These are phyloP conservation scores for Lacanobia oleracea DNA, from an alignment of 2,888 invertebrate species.

Conservation along the genomic window DNA sequence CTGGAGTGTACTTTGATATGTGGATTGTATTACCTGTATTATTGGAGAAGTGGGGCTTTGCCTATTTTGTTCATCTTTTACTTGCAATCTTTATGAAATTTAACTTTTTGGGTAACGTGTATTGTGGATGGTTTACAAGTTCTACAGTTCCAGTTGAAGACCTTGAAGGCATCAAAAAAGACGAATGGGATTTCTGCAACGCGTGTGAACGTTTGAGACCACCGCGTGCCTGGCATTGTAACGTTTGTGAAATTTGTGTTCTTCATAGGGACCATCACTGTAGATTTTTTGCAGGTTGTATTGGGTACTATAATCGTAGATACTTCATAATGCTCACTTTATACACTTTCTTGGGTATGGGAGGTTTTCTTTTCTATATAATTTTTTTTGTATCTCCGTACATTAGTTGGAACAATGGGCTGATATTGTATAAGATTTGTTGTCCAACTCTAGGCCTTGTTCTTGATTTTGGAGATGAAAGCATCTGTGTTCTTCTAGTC, in stretches of 20 bases:
- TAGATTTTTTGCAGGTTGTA: constrained; percentile 96
- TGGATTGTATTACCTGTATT: constrained; percentile 94
- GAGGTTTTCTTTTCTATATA: constrained; percentile 94
- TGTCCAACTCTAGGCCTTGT: constrained; percentile 94
- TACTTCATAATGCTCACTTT: constrained; percentile 95
- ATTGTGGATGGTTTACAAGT: constrained; percentile 94
- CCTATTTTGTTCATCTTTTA: constrained; percentile 90
- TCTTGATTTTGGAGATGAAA: constrained; percentile 92
- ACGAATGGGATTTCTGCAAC: constrained; percentile 94
- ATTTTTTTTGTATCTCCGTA: constrained; percentile 91
- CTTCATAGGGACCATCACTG: constrained; percentile 97
- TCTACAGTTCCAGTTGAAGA: constrained; percentile 92
- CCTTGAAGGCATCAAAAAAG: constrained; percentile 86
- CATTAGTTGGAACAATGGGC: background rate
- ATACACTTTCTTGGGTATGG: constrained; percentile 93
- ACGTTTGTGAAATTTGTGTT: constrained; percentile 95
- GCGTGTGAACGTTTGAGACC: constrained; percentile 94
- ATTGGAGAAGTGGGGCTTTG: constrained; percentile 89
- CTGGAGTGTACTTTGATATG: constrained; percentile 93
- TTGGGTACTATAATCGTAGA: constrained; percentile 96
- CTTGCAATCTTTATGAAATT: constrained; percentile 93
- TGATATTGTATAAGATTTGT: constrained; percentile 91
- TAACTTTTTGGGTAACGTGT: constrained; percentile 94
- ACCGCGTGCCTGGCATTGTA: constrained; percentile 97
- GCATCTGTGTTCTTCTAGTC: constrained; percentile 93